Evolutionary conservation across 1,140 invertebrate genomes (phyloP), one percentile per base, ranked within the genome.

Genomic region (Drosophila subobscura): DNA sequence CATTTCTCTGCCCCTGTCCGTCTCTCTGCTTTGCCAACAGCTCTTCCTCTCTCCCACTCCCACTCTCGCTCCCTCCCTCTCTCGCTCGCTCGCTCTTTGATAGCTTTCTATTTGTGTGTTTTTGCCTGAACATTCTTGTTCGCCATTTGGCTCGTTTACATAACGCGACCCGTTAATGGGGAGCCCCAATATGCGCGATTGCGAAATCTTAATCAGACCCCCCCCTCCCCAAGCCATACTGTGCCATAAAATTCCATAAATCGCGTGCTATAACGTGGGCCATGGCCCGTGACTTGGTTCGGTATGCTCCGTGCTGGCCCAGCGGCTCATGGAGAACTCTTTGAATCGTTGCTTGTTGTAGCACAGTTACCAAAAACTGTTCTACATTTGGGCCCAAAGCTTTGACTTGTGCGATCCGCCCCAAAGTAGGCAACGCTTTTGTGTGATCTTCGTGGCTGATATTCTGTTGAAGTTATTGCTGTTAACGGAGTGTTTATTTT

Each of bases 71-170:
- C 51, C 45, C 44, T 37, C 60, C 42, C 50, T 12, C 46, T 37
- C 52, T 63, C 12, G 23, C 44, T 6, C 52, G 29, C 37, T 37
- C 60, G 45, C 51, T 22, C 47, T 29, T 49, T 63, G 20, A 23
- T 33, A 57, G 81, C 80, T 83, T 85, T 85, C 80, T 83, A 75
- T 76, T 79, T 79, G 49, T 40, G 3, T 37, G 33, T 60, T 59
- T 44, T 14, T 20, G 16, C 16, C 22, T 42, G 10, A 59, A 29
- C 56, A 60, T 77, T 77, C 77, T 75, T 40, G 12, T 59, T 44
- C 1, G 40, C 29, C 40, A 47, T 64, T 52, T 52, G 66, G 29
- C 27, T 41, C 33, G 50, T 72, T 72, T 72, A 63, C 57, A 72
- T 72, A 72, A 72, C 22, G 57, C 14, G 4, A 65, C 20, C n/a